phyloP scores from a whole-genome alignment of 2,888 invertebrate species.

The Perizoma affinitatum region DNA sequence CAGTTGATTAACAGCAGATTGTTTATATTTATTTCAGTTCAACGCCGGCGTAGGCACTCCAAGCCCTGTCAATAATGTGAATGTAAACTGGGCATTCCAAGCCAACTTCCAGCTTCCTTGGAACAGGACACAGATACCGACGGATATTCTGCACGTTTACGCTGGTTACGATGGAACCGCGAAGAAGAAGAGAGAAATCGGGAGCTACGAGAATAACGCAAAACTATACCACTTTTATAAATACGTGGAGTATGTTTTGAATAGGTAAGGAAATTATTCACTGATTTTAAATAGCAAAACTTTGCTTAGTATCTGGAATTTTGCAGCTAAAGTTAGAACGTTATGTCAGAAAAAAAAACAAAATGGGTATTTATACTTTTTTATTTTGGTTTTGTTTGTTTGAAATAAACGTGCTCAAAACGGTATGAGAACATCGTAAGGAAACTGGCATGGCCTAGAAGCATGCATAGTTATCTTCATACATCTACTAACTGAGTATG shows the following conservation, averaged over 20 bases:
- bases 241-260: slow-evolving; percentile 63
- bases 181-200: slow-evolving; percentile 53
- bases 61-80: slow-evolving; percentile 60
- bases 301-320: too few species aligned
- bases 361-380: too few species aligned
- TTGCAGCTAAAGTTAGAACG: too few species aligned
- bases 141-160: slow-evolving; percentile 66
- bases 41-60: slow-evolving; percentile 72
- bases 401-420: too few species aligned
- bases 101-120: slow-evolving; percentile 77
- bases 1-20: too few species aligned
- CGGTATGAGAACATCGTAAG: too few species aligned
- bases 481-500: too few species aligned
- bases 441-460: too few species aligned
- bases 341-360: too few species aligned
- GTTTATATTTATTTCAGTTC: slow-evolving; percentile 55
- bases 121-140: slow-evolving; percentile 72
- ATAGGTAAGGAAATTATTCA: slow-evolving; percentile 52
- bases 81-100: slow-evolving; percentile 75
- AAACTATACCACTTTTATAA: slow-evolving; percentile 72
- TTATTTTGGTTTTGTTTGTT: too few species aligned
- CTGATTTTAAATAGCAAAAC: background rate
- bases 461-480: too few species aligned
- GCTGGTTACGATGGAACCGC: slow-evolving; percentile 60
- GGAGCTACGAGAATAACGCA: slow-evolving; percentile 54